Percentiles rank a stretch among this genome's conserved stretches.
phyloP scores from a whole-genome alignment of 2,797 vertebrate genomes.

The Brachyrhaphis roseni region DNA sequence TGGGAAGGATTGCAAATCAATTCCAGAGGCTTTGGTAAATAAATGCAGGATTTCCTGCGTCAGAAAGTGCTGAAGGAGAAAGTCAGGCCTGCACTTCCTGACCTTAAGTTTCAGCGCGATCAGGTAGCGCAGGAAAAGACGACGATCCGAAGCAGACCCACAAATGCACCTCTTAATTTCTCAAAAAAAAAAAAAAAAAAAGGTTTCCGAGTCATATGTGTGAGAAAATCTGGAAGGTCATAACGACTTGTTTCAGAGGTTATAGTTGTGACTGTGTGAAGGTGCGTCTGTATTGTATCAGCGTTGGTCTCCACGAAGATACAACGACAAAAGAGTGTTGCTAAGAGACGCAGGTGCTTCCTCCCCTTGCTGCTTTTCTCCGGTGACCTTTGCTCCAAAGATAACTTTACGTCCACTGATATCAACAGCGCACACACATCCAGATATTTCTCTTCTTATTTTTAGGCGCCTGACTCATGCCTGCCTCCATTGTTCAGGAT shows the following conservation, averaged over 20 bases:
- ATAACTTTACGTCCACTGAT: constrained; percentile 36
- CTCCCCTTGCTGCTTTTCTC: constrained; percentile 46
- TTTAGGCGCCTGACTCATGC: constrained; percentile 55
- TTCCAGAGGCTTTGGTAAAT: neutral
- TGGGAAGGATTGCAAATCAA: neutral
- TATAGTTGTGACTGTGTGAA: neutral
- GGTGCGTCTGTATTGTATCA: neutral
- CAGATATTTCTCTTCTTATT: constrained; percentile 45
- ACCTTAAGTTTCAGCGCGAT: neutral
- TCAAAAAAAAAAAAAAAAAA: neutral
- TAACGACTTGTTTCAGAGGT: neutral
- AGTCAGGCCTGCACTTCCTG: neutral
- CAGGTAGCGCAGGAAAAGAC: neutral
- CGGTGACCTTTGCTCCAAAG: constrained; percentile 51
- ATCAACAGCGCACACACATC: constrained; percentile 31
- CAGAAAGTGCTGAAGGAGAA: neutral
- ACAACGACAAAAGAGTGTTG: neutral
- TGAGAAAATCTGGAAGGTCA: neutral
- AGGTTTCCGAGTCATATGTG: neutral
- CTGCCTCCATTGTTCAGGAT: constrained; percentile 60
- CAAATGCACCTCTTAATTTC: neutral
- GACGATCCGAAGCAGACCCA: neutral
- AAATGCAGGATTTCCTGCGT: neutral
- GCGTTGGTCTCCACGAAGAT: neutral
- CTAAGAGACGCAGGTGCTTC: constrained; percentile 65